Evolutionary conservation across 1,140 invertebrate species (phyloP).

Genomic region (Pissodes strobi): DNA sequence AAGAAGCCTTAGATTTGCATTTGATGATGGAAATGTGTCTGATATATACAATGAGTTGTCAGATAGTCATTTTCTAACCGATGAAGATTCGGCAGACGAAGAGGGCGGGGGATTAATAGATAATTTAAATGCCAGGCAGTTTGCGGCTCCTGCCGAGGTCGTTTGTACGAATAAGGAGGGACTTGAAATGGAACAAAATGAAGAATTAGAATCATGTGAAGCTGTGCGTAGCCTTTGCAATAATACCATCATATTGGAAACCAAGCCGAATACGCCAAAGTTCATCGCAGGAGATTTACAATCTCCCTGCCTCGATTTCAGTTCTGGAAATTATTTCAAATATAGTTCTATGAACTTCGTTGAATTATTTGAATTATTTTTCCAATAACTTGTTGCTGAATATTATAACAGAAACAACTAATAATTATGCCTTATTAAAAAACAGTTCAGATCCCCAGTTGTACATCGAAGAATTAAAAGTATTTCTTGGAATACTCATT

Average conservation of each 20-base stretch:
- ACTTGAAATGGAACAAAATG: not conserved
- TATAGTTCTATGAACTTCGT: too few relatives aligned
- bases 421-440: not conserved
- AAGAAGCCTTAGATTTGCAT: too few relatives aligned
- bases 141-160: not conserved
- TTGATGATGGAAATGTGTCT: not conserved
- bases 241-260: not conserved
- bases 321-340: too few relatives aligned
- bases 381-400: constrained; percentile 2
- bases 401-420: not conserved
- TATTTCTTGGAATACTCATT: constrained; percentile 18
- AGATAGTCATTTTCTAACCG: not conserved
- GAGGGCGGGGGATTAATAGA: not conserved
- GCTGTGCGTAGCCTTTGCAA: too few relatives aligned
- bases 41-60: not conserved
- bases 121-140: not conserved
- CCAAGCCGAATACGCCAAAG: not conserved
- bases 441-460: not conserved
- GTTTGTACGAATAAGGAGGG: constrained; percentile 19
- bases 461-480: not conserved
- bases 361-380: too few relatives aligned
- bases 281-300: too few relatives aligned
- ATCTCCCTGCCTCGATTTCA: too few relatives aligned
- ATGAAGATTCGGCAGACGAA: not conserved
- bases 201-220: not conserved